Evolutionary conservation across 2,888 invertebrate species (phyloP), one percentile per base, ranked within the genome.

Genomic region (Hirtodrosophila alboralis): DNA sequence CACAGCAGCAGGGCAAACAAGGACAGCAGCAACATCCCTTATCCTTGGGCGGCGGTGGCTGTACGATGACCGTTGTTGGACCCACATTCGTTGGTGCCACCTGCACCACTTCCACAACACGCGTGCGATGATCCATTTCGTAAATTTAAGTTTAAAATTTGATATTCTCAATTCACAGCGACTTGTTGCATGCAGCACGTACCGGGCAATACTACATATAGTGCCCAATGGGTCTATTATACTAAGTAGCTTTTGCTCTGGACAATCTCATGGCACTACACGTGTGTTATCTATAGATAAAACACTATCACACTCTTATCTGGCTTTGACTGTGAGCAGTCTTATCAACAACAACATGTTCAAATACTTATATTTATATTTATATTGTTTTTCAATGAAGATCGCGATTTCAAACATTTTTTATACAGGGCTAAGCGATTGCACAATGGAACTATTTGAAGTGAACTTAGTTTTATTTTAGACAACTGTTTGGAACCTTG

Each of bases 1-100:
- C 26, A 27, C 59, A 86, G 68, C 87, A 86, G 34, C 81, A 81
- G 5, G 87, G 87, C 1, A 56, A 71, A 23, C 81, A 81, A 40
- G 87, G 87, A 1, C 52, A 45, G 9, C 67, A 81, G 30, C 87
- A 81, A 13, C 87, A 86, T 48, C 75, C 38, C 2, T 69, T 85
- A 0, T 83, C 67, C 62, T 67, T 66, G 13, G 83, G 67, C 26
- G 67, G 59, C 2, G 61, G 69, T 6, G 36, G 47, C 14, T 81
- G 79, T 0, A 86, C 72, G 23, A 81, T 83, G 14, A 86, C 87
- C 30, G 87, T 85, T n/a, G 59, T 36, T 3, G 62, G 64, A 1
- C 52, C 76, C 1, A 57, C 8, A n/a, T n/a, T n/a, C 1, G 70
- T 58, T 3, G 72, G 72, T 30, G 67, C 44, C 37, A 81, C 68